Evolutionary conservation across 1,140 invertebrate genomes (phyloP).

Genomic region (Pollicipes pollicipes): DNA sequence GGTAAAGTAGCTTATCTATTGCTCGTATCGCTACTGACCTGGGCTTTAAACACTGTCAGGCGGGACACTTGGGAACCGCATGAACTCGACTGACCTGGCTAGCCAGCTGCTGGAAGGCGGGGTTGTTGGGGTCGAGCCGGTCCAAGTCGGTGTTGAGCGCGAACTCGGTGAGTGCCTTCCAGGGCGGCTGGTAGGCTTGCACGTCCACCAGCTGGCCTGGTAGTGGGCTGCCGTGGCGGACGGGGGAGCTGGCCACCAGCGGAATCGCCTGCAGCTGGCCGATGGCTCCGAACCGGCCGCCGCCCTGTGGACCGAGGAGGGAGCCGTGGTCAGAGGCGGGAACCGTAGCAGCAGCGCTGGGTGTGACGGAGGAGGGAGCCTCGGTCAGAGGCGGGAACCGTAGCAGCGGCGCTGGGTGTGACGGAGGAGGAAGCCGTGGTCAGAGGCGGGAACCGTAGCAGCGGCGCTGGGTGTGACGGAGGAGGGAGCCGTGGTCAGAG

Average conservation of each 20-base stretch:
- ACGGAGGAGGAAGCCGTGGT: no score
- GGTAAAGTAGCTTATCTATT: no score
- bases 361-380: no score
- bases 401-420: no score
- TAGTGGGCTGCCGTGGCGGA: constrained; percentile 46
- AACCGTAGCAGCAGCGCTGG: no score
- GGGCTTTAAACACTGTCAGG: background rate
- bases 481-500: no score
- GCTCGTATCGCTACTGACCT: no score
- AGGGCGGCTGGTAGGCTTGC: constrained; percentile 87
- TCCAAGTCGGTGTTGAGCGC: constrained; percentile 84
- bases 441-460: no score
- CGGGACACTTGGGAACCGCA: background rate
- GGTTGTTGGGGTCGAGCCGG: constrained; percentile 56
- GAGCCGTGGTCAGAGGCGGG: no score
- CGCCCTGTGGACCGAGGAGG: background rate
- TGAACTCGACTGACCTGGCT: constrained; percentile 50
- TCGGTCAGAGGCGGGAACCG: no score
- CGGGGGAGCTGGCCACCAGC: constrained; percentile 86
- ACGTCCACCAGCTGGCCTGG: constrained; percentile 75
- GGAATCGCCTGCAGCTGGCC: constrained; percentile 86
- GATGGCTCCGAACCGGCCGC: constrained; percentile 78
- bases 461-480: no score
- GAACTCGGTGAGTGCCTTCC: constrained; percentile 90
- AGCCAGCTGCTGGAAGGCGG: constrained; percentile 88